phyloP scores from a whole-genome alignment of 1,140 invertebrate species.

The Drosophila asahinai region DNA sequence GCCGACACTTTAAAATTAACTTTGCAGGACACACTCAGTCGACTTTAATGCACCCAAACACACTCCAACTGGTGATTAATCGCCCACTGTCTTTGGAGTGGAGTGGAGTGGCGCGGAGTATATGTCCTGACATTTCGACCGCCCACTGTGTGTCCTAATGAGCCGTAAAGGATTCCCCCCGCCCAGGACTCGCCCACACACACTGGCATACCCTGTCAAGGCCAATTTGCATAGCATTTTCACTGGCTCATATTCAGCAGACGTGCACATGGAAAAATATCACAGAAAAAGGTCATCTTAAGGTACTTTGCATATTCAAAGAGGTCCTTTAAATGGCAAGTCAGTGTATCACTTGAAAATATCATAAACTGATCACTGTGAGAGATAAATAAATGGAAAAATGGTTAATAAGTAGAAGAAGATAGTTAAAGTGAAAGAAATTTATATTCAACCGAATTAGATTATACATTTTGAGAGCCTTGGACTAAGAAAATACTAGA shows the following conservation, averaged over 20 bases:
- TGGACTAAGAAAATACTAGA: no score
- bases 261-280: constrained; percentile 24
- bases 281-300: not conserved
- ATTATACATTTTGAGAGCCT: no score
- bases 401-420: not conserved
- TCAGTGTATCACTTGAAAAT: not conserved
- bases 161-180: constrained; percentile 43
- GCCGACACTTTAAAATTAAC: constrained; percentile 69
- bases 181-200: not conserved
- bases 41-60: constrained; percentile 34
- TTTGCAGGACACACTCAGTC: constrained; percentile 36
- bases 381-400: not conserved
- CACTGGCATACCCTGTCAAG: constrained; percentile 14
- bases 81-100: constrained; percentile 8
- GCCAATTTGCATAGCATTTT: constrained; percentile 56
- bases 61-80: constrained; percentile 32
- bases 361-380: not conserved
- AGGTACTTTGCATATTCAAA: constrained; percentile 13
- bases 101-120: not conserved
- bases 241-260: constrained; percentile 19
- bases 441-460: not conserved
- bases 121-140: constrained; percentile 27
- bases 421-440: not conserved
- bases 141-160: constrained; percentile 48
- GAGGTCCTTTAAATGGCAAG: not conserved